These are phyloP conservation scores for Melanostigma gelatinosum DNA, from an alignment of 2,113 vertebrate genomes.

Conservation along the genomic window DNA sequence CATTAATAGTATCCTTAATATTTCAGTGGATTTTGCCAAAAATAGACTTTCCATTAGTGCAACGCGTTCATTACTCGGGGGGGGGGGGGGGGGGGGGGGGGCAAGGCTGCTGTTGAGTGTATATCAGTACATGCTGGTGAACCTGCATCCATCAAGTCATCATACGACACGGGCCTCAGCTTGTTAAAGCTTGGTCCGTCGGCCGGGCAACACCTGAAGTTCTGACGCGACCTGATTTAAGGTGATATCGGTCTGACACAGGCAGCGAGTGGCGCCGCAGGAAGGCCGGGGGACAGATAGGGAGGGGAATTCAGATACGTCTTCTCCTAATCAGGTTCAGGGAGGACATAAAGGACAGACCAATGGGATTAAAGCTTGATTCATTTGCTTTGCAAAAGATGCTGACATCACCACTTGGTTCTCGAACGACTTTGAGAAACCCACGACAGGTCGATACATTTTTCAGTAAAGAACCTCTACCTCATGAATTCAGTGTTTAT, in stretches of 20 bases:
- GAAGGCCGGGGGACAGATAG: neutral
- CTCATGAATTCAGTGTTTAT: neutral
- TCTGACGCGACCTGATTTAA: neutral
- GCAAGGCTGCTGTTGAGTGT: conserved; percentile 30
- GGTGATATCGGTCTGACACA: conserved; percentile 16
- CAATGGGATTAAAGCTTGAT: conserved; percentile 30
- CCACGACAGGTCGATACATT: neutral
- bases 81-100: neutral
- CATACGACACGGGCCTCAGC: neutral
- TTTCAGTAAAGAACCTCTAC: neutral
- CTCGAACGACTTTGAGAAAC: neutral
- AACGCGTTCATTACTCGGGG: neutral
- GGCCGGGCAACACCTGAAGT: neutral
- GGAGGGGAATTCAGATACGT: conserved; percentile 8
- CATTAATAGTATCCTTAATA: conserved; percentile 61
- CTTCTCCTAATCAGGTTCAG: conserved; percentile 24
- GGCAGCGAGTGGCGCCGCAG: neutral
- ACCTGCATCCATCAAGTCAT: conserved; percentile 5
- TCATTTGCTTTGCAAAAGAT: neutral
- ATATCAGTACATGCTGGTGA: neutral
- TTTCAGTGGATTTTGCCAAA: conserved; percentile 44
- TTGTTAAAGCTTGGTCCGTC: neutral
- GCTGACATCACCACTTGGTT: neutral
- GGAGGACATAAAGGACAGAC: conserved; percentile 20
- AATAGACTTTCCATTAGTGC: conserved; percentile 60